These are phyloP conservation scores for Alouatta palliata DNA, from an alignment of 2,113 vertebrate species.

Conservation along the genomic window DNA sequence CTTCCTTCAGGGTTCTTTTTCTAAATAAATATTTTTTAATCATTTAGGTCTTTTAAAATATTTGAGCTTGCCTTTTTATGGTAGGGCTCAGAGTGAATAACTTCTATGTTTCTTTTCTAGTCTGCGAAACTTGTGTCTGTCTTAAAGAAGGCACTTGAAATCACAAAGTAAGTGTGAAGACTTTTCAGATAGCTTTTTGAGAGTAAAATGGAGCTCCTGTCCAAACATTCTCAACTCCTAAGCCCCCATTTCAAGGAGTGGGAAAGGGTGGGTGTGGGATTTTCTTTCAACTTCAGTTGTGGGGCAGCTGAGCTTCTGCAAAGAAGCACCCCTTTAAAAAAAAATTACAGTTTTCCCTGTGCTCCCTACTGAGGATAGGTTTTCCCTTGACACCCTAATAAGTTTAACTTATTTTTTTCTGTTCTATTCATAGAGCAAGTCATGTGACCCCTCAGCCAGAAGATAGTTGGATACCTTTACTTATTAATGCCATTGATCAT, in stretches of 20 bases:
- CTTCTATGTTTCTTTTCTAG: conserved; percentile 82
- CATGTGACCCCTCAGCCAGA: conserved; percentile 92
- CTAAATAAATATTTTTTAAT: background rate
- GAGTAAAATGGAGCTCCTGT: background rate
- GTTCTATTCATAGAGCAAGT: conserved; percentile 86
- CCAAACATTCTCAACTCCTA: background rate
- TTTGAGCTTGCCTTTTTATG: conserved; percentile 16
- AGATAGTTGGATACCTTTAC: conserved; percentile 93
- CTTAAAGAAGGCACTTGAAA: conserved; percentile 91
- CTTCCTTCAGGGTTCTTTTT: background rate
- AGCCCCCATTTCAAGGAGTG: background rate
- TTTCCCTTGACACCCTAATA: conserved; percentile 38
- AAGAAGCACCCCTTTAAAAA: background rate
- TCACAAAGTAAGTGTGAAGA: conserved; percentile 89
- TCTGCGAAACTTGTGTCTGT: conserved; percentile 89
- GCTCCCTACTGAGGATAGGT: background rate
- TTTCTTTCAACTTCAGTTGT: background rate
- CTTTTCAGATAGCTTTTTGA: conserved; percentile 18
- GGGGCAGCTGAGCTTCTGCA: background rate
- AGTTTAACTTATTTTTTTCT: conserved; percentile 44
- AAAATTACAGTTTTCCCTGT: background rate
- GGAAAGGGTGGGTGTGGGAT: background rate
- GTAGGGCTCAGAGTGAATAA: background rate
- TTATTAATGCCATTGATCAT: conserved; percentile 89
- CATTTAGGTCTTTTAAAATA: background rate